Evolutionary conservation across 1,140 invertebrate genomes (phyloP), one percentile per base, ranked within the genome.

Genomic region (Zaprionus ghesquierei): DNA sequence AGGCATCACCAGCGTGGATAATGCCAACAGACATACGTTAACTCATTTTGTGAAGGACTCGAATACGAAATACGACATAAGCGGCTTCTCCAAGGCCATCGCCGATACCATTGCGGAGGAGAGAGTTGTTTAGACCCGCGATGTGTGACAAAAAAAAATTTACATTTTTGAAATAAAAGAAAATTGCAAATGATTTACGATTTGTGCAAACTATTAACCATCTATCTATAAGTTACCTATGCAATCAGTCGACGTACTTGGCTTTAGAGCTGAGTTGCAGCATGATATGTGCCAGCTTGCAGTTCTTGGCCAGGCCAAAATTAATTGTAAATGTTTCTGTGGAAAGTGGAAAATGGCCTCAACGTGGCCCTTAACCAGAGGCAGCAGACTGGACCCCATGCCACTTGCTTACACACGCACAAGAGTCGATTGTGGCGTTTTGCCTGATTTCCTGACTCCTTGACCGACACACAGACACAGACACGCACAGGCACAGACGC

Each of bases 231-330:
- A 29, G 8, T 29, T 29, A 29, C 27, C 27, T n/a, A 29, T 29
- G 5, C 27, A 29, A 29, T 29, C n/a, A n/a, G n/a, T n/a, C n/a
- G n/a, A n/a, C n/a, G n/a, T 29, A 29, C 5, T 5, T 5, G 25
- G 25, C 25, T 2, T n/a, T 2, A 2, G n/a, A 6, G 3, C 35
- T 41, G 35, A 41, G 5, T 38, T n/a, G n/a, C 5, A 41, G n/a
- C 29, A 69, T 65, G 44, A 56, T 70, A 22, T 38, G 38, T 54
- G 61, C 51, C 60, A 56, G 51, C 60, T 70, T 70, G 68, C 68
- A 70, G 46, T 56, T 63, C 46, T 31, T 33, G 69, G 50, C 53
- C 18, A 49, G 53, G 53, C 44, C 5, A 25, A 15, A 61, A 55
- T 44, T 33, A 69, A 61, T 53, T 61, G 33, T 27, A 33, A 15